Evolutionary conservation across 2,797 vertebrate genomes (phyloP).

Genomic region (Alca torda): DNA sequence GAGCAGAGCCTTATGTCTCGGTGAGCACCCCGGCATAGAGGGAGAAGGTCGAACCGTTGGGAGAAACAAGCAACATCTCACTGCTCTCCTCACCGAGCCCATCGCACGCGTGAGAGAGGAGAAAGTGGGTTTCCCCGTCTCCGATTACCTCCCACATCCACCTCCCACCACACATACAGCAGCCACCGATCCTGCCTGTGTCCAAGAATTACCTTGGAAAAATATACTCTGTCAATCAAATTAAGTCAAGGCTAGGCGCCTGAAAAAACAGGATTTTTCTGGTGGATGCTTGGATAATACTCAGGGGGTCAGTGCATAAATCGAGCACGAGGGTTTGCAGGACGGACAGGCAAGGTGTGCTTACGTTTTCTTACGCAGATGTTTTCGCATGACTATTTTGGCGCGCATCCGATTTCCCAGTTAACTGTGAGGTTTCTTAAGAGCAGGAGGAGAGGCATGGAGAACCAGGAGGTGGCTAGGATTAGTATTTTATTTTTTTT

Average conservation of each 20-base stretch:
- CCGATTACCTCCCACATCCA: background rate
- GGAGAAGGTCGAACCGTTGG: background rate
- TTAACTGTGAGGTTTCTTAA: background rate
- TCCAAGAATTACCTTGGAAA: background rate
- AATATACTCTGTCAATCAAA: background rate
- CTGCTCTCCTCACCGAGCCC: background rate
- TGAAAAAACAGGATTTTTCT: conserved; percentile 21
- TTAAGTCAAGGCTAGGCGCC: background rate
- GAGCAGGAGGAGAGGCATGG: background rate
- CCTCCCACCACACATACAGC: background rate
- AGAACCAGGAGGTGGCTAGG: background rate
- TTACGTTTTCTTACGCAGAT: background rate
- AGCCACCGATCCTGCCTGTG: background rate
- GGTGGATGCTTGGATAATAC: background rate
- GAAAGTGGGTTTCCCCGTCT: background rate
- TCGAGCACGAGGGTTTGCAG: background rate
- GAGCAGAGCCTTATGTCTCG: background rate
- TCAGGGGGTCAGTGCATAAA: background rate
- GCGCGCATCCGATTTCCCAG: background rate
- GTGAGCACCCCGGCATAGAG: background rate
- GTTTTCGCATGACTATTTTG: background rate
- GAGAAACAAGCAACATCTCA: background rate
- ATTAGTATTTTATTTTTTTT: background rate
- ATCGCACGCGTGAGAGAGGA: background rate
- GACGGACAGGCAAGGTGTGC: background rate